Evolutionary conservation across 2,888 invertebrate genomes (phyloP).

Genomic region (Plutella xylostella): DNA sequence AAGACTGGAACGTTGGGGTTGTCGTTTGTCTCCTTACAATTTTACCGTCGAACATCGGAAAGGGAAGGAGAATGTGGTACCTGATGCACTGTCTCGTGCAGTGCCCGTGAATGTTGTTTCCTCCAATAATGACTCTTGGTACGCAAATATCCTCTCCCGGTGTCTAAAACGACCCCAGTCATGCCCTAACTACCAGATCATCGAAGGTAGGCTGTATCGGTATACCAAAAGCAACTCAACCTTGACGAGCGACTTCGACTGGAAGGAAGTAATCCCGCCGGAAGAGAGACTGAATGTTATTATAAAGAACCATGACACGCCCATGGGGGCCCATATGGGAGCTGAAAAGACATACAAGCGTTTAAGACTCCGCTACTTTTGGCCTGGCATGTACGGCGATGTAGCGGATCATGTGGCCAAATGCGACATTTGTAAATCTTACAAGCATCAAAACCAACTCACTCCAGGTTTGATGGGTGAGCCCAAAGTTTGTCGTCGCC

Average conservation of each 20-base stretch:
- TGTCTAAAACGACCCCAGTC: neutral
- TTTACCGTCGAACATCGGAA: constrained; percentile 8
- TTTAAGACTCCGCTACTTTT: constrained; percentile 13
- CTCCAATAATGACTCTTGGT: neutral
- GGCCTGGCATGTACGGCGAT: constrained; percentile 18
- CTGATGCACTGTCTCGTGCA: constrained; percentile 8
- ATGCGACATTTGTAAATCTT: constrained; percentile 13
- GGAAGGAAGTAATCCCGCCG: neutral
- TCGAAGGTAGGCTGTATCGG: neutral
- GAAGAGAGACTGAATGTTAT: neutral
- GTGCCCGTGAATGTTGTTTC: neutral
- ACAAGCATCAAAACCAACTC: constrained; percentile 15
- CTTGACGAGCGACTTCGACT: neutral
- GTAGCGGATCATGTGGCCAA: constrained; percentile 14
- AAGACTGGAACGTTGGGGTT: constrained; percentile 5
- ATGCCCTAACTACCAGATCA: neutral
- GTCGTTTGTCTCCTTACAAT: constrained; percentile 4
- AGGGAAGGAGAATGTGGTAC: constrained; percentile 9
- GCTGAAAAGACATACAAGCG: constrained; percentile 20
- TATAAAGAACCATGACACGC: neutral
- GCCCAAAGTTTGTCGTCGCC: constrained; percentile 17
- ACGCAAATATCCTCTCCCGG: neutral
- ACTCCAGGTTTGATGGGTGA: constrained; percentile 18
- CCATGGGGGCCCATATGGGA: constrained; percentile 9
- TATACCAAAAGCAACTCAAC: neutral